Conservation (phyloP, 1,140 invertebrate genomes). For the Tetraneura akinire region DNA sequence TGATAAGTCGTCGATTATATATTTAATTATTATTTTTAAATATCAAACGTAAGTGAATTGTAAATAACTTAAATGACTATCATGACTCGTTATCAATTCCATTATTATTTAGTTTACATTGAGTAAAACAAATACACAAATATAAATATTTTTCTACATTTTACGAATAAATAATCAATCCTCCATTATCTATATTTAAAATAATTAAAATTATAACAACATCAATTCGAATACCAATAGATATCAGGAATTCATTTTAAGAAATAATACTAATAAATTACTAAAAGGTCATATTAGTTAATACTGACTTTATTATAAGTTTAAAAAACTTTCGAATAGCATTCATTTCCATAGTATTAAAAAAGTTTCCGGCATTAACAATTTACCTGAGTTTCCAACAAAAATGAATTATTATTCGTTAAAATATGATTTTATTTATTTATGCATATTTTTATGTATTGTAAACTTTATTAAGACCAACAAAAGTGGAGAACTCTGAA, state of each 20-base stretch:
- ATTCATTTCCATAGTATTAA: slow-evolving; percentile 49
- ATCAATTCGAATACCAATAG: background rate
- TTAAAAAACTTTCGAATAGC: slow-evolving; percentile 41
- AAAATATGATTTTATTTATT: slow-evolving; percentile 49
- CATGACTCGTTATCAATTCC: no score
- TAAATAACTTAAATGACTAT: no score
- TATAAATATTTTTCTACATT: no score
- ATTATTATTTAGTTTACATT: no score
- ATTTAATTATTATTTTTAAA: no score
- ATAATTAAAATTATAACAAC: slow-evolving; percentile 11
- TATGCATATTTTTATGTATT: slow-evolving; percentile 48
- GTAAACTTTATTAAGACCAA: slow-evolving; percentile 46
- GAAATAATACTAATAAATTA: slow-evolving; percentile 32
- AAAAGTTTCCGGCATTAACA: slow-evolving; percentile 48
- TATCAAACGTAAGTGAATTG: no score
- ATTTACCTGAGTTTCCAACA: slow-evolving; percentile 41
- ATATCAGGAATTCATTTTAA: background rate
- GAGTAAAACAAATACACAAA: no score
- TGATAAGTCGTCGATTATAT: background rate
- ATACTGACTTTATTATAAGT: slow-evolving; percentile 47
- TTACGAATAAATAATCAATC: no score
- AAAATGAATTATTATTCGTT: slow-evolving; percentile 49
- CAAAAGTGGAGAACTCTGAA: slow-evolving; percentile 42
- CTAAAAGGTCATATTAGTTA: slow-evolving; percentile 37
- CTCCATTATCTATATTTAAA: no score